Evolutionary conservation across 2,797 vertebrate genomes (phyloP).

Genomic region (Protosalanx chinensis): DNA sequence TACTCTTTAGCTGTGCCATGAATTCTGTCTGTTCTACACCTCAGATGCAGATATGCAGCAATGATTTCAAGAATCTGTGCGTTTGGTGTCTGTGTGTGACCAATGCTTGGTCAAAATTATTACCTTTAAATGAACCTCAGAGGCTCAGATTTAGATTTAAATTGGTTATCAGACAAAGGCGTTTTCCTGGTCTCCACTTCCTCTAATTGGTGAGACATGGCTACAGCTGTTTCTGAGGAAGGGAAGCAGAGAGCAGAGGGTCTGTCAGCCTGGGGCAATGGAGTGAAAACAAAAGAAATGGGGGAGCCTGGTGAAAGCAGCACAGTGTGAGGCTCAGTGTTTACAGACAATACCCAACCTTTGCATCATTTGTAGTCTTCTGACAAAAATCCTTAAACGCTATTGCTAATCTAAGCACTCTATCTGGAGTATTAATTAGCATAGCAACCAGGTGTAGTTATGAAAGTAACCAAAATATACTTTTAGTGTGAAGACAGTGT

Average conservation of each 20-base stretch:
- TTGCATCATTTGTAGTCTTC: background rate
- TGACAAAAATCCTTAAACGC: background rate
- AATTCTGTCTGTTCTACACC: too few species aligned
- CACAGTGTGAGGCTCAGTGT: slow-evolving; percentile 33
- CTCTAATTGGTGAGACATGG: slow-evolving; percentile 58
- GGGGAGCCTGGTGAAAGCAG: slow-evolving; percentile 45
- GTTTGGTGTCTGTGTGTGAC: too few species aligned
- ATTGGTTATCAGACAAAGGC: slow-evolving; percentile 37
- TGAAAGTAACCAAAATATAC: too few species aligned
- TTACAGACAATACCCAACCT: slow-evolving; percentile 37
- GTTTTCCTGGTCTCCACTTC: slow-evolving; percentile 35
- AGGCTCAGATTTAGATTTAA: slow-evolving; percentile 23
- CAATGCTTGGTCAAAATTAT: background rate
- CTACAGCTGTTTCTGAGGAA: slow-evolving; percentile 52
- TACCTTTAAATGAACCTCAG: background rate
- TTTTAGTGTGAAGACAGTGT: too few species aligned
- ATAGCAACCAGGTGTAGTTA: too few species aligned
- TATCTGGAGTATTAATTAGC: too few species aligned
- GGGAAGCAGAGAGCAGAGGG: slow-evolving; percentile 49
- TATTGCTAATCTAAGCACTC: too few species aligned
- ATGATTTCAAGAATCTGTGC: too few species aligned
- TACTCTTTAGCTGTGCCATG: too few species aligned
- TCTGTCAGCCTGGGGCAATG: slow-evolving; percentile 61
- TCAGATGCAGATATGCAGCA: too few species aligned
- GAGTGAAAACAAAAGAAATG: slow-evolving; percentile 60